phyloP scores from a whole-genome alignment of 2,113 vertebrate genomes.

The Carassius gibelio region DNA sequence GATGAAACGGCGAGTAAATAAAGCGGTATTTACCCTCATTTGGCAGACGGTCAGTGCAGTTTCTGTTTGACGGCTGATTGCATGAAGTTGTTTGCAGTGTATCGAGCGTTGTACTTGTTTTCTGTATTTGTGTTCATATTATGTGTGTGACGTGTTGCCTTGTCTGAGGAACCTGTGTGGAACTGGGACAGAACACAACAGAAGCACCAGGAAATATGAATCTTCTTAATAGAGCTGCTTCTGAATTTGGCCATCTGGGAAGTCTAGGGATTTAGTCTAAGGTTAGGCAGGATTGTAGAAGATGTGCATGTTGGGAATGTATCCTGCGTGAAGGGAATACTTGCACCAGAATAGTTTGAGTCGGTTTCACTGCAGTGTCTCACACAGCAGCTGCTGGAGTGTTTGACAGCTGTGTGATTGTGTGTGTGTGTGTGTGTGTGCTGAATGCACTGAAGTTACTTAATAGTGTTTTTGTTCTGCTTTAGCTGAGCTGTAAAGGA shows the following conservation, averaged over 20 bases:
- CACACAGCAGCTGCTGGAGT: not conserved
- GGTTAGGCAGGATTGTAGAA: not conserved
- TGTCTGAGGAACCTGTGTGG: not conserved
- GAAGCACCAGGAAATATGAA: not conserved
- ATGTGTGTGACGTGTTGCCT: not conserved
- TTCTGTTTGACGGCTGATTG: not conserved
- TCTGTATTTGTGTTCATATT: not conserved
- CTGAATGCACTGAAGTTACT: not conserved
- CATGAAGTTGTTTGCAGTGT: not conserved
- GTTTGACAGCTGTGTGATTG: not conserved
- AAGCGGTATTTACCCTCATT: not conserved
- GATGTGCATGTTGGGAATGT: not conserved
- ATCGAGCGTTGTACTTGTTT: not conserved
- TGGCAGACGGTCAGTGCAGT: not conserved
- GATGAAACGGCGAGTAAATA: not conserved
- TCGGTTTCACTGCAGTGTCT: not conserved
- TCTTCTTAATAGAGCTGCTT: not conserved
- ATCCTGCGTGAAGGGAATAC: not conserved
- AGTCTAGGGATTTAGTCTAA: not conserved
- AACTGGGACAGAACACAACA: not conserved
- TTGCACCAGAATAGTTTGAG: not conserved
- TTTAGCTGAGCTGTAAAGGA: constrained; percentile 13
- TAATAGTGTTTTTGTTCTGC: constrained; percentile 4
- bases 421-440: not conserved
- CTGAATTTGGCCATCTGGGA: not conserved